Percentiles rank a stretch among this genome's conserved stretches.
Evolutionary conservation across 2,113 vertebrate genomes (phyloP).

Genomic region (Mobula hypostoma): DNA sequence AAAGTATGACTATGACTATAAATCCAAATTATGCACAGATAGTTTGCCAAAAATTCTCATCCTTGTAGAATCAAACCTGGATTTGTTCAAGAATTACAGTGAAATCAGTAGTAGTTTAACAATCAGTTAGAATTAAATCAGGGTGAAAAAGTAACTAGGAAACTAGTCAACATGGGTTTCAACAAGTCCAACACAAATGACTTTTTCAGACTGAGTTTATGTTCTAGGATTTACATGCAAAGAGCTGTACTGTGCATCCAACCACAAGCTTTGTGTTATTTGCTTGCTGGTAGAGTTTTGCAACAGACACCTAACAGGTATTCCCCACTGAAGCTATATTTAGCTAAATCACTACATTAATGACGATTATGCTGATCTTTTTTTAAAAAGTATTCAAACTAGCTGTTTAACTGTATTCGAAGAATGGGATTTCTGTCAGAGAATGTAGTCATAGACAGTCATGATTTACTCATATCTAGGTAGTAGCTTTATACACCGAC

Average conservation of each 20-base stretch:
- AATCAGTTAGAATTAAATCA: neutral
- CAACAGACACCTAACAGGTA: neutral
- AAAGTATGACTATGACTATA: neutral
- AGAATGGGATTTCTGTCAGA: no score
- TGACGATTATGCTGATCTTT: neutral
- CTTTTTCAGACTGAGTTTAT: neutral
- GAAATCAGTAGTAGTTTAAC: neutral
- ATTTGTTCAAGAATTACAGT: neutral
- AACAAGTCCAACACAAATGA: neutral
- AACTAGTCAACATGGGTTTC: neutral
- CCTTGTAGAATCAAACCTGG: neutral
- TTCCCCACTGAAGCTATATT: neutral
- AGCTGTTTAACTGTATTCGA: no score
- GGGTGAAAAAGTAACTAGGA: neutral
- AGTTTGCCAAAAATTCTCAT: neutral
- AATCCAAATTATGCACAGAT: neutral
- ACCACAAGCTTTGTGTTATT: neutral
- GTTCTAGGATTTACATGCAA: neutral
- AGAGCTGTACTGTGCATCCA: neutral
- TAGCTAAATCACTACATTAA: neutral
- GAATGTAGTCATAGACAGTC: no score
- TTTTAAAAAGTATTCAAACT: neutral
- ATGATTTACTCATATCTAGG: no score
- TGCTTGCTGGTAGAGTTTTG: neutral
- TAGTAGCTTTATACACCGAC: no score